phyloP scores from a whole-genome alignment of 2,888 invertebrate species.

The Cosmia trapezina region DNA sequence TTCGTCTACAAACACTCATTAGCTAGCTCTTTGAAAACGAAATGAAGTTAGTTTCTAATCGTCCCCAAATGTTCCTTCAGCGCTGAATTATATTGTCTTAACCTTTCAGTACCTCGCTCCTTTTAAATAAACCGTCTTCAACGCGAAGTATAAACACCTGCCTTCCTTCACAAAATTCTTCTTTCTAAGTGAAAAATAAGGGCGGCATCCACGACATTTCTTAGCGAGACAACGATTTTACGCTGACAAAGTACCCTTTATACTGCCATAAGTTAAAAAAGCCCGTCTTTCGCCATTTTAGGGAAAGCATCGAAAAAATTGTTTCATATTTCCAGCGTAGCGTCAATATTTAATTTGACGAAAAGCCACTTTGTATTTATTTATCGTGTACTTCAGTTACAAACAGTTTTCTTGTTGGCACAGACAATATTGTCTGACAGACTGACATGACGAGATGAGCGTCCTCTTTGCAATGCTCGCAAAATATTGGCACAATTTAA shows the following conservation, averaged over 20 bases:
- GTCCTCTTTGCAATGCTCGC: constrained; percentile 12
- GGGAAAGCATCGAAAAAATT: constrained; percentile 41
- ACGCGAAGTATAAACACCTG: constrained; percentile 33
- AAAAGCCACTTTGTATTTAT: constrained; percentile 57
- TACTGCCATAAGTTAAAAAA: constrained; percentile 50
- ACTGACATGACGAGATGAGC: constrained; percentile 43
- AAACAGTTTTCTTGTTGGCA: constrained; percentile 42
- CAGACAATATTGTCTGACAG: constrained; percentile 64
- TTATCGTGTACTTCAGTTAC: constrained; percentile 59
- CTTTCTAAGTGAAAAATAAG: constrained; percentile 54
- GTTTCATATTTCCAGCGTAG: constrained; percentile 42
- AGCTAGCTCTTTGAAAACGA: constrained; percentile 33
- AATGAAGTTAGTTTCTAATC: constrained; percentile 43
- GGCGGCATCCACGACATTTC: constrained; percentile 27
- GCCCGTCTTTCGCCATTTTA: constrained; percentile 31
- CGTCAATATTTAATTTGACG: constrained; percentile 64
- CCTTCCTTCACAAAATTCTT: constrained; percentile 18
- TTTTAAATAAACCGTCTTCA: constrained; percentile 30
- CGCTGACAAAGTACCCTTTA: constrained; percentile 51
- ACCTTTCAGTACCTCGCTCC: constrained; percentile 11
- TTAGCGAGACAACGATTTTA: constrained; percentile 47
- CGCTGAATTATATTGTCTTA: constrained; percentile 30
- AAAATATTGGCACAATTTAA: constrained; percentile 7
- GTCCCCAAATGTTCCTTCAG: constrained; percentile 14
- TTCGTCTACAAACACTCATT: constrained; percentile 44